phyloP scores from a whole-genome alignment of 1,140 invertebrate genomes.

The Drosophila orena region DNA sequence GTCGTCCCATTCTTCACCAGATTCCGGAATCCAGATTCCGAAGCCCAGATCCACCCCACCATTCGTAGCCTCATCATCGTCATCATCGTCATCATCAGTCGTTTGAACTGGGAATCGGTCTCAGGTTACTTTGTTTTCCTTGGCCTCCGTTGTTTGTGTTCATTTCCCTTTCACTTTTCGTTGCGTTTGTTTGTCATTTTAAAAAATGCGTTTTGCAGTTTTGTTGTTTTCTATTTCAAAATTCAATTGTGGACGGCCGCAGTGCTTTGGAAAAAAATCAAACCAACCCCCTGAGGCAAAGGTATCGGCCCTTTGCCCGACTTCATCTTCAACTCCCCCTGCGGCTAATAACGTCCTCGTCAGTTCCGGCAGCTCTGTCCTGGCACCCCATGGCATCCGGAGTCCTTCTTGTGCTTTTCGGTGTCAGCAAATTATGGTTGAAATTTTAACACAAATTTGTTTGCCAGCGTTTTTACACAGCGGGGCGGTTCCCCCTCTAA shows the following conservation, averaged over 20 bases:
- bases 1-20: conserved; percentile 10
- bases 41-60: conserved; percentile 5
- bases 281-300: conserved; percentile 49
- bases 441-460: conserved; percentile 40
- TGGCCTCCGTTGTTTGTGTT: conserved; percentile 73
- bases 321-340: conserved; percentile 36
- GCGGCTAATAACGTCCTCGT: conserved; percentile 65
- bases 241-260: conserved; percentile 78
- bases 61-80: conserved; percentile 26
- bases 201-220: conserved; percentile 61
- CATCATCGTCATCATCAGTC: conserved; percentile 33
- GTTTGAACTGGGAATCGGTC: conserved; percentile 55
- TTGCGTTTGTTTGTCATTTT: conserved; percentile 65
- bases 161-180: conserved; percentile 78
- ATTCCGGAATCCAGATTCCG: too few species aligned
- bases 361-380: conserved; percentile 42
- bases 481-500: background rate
- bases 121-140: conserved; percentile 81
- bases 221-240: conserved; percentile 24
- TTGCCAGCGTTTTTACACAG: background rate
- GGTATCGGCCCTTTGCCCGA: conserved; percentile 2
- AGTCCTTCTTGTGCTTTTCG: conserved; percentile 37
- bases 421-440: conserved; percentile 41
- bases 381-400: background rate
- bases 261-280: conserved; percentile 26